Evolutionary conservation across 2,888 invertebrate genomes (phyloP).

Genomic region (Diloba caeruleocephala): DNA sequence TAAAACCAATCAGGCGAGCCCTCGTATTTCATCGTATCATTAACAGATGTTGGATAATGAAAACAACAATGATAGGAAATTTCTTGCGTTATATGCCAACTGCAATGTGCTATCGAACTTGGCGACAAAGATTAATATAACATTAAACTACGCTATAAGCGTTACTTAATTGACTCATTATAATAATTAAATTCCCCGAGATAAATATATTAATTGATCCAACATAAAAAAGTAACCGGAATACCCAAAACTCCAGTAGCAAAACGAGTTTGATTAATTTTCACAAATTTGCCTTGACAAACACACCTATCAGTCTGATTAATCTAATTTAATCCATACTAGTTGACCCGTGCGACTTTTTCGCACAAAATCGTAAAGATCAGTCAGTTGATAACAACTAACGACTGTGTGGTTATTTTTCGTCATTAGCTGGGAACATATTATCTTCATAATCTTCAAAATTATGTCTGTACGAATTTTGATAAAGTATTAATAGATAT

Average conservation of each 20-base stretch:
- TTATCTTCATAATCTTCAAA: no score
- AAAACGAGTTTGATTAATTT: constrained; percentile 32
- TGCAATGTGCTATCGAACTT: not conserved
- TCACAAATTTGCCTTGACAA: constrained; percentile 1
- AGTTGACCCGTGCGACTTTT: no score
- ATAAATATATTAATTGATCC: constrained; percentile 19
- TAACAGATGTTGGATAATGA: constrained; percentile 67
- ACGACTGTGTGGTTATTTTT: no score
- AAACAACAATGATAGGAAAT: constrained; percentile 62
- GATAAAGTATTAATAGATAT: no score
- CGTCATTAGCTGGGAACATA: no score
- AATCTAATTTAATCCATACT: no score
- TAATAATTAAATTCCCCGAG: constrained; percentile 36
- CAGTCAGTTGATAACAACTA: no score
- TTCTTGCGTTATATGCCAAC: constrained; percentile 30
- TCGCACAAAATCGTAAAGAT: no score
- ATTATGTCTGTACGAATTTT: no score
- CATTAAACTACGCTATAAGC: no score
- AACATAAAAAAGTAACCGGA: constrained; percentile 27
- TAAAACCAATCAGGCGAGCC: constrained; percentile 73
- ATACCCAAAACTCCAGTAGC: constrained; percentile 21
- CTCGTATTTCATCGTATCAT: constrained; percentile 60
- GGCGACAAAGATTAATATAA: no score
- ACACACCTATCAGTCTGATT: no score
- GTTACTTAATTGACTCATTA: constrained; percentile 22